phyloP scores from a whole-genome alignment of 2,888 invertebrate species.

The Omphaloscelis lunosa region DNA sequence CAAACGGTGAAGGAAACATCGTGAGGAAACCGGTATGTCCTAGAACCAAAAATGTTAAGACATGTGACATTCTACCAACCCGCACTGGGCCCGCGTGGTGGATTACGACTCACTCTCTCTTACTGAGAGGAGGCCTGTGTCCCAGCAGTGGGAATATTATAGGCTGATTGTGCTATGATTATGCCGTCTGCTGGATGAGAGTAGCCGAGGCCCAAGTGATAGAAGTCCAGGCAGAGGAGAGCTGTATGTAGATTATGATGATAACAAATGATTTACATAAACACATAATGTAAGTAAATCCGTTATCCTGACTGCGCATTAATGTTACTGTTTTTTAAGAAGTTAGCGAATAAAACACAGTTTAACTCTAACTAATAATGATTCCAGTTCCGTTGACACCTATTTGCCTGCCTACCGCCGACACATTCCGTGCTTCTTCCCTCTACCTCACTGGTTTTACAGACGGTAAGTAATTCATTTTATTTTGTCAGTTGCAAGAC shows the following conservation, averaged over 20 bases:
- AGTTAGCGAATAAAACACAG: not conserved
- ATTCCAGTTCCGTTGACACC: slow-evolving; percentile 70
- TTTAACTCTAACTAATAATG: not conserved
- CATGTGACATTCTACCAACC: too few species aligned
- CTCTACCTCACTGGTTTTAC: slow-evolving; percentile 77
- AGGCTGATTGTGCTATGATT: too few species aligned
- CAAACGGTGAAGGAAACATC: too few species aligned
- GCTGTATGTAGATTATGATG: not conserved
- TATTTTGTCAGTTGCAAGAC: not conserved
- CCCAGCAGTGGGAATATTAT: too few species aligned
- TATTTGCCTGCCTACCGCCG: slow-evolving; percentile 73
- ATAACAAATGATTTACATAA: not conserved
- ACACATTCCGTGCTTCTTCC: slow-evolving; percentile 67
- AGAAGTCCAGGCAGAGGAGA: not conserved
- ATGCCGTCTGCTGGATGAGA: not conserved
- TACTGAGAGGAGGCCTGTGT: too few species aligned
- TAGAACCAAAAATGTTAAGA: too few species aligned
- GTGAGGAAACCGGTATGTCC: too few species aligned
- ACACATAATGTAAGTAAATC: not conserved
- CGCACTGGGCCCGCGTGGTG: too few species aligned
- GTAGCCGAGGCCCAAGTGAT: not conserved
- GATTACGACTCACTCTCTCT: too few species aligned
- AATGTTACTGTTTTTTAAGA: not conserved
- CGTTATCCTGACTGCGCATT: not conserved
- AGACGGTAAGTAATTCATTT: slow-evolving; percentile 73